Conservation (phyloP, 2,888 invertebrate genomes). For the Cabera pusaria region DNA sequence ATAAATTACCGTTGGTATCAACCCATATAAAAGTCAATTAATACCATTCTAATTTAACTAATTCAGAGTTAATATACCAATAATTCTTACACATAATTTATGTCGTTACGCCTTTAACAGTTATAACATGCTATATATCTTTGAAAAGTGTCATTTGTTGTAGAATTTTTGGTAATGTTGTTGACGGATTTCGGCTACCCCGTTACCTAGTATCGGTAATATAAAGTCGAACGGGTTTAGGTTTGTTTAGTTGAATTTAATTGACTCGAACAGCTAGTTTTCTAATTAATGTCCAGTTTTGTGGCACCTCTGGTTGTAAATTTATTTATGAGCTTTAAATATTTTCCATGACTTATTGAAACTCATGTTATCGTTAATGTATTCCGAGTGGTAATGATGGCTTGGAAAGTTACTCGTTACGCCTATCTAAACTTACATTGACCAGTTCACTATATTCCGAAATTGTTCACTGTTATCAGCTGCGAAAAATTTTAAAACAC, state of each 20-base stretch:
- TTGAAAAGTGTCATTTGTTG: constrained; percentile 12
- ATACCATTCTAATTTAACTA: constrained; percentile 6
- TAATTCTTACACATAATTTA: constrained; percentile 10
- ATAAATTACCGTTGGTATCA: constrained; percentile 6
- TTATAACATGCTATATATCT: constrained; percentile 16
- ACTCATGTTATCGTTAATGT: too few species aligned
- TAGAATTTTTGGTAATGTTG: constrained; percentile 18
- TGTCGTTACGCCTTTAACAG: constrained; percentile 8
- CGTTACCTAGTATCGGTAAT: constrained; percentile 41
- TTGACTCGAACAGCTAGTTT: constrained; percentile 22
- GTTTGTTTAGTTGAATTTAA: constrained; percentile 34
- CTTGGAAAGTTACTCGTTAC: neutral
- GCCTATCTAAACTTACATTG: too few species aligned
- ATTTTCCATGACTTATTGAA: too few species aligned
- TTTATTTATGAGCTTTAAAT: too few species aligned
- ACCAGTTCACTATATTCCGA: too few species aligned
- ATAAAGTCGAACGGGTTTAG: constrained; percentile 40
- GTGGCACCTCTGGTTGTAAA: constrained; percentile 14
- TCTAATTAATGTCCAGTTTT: constrained; percentile 19
- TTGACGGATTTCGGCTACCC: constrained; percentile 41
- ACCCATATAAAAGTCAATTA: neutral
- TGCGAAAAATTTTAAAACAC: too few species aligned
- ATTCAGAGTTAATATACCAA: constrained; percentile 7
- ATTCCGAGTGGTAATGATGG: too few species aligned
- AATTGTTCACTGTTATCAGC: too few species aligned